Base-by-base conservation (phyloP, 2,113 vertebrate species). In the Struthidea cinerea region DNA sequence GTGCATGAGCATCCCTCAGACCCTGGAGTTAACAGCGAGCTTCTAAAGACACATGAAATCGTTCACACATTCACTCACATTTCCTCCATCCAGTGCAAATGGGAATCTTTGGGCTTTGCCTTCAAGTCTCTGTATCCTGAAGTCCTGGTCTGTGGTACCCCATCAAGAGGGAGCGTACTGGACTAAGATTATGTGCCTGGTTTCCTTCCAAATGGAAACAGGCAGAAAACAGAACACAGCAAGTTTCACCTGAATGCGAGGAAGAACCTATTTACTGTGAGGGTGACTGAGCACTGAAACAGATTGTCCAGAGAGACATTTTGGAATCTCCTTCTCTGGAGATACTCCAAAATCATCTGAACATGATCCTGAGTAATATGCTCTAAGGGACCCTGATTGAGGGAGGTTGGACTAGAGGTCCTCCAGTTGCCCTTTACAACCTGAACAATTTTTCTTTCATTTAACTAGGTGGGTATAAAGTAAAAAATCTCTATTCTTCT, bases 141-240 rank as follows among this genome's bases (percentile, higher is more conserved):
- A 56, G 5, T 32, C 11, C 20, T 70, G 20, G 7, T 37, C 42
- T 20, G 39, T 5, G 2, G 4, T 33, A 81, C 9, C 3, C 12
- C 7, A 1, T 46, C 35, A 32, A 75, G 21, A 33, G 10, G 30
- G 33, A 79, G 35, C 0, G 0, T 41, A 8, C 37, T 50, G 47
- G 47, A 30, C n/a, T 61, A 32, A 30, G 32, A 33, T 3, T 14
- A 8, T 9, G 19, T 27, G 30, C 2, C 8, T 39, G 19, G 1
- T 71, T 71, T 81, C 20, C 23, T 75, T 67, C 79, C 60, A 35
- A n/a, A 21, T 44, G 10, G 69, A 61, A 76, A 41, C 9, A 27
- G 47, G 24, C 47, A 89, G 39, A 61, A 41, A 89, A 41, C 30
- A 69, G 20, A 30, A 4, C 26, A 18, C 30, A 47, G 11, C 3